Percentiles rank a stretch among this genome's conserved stretches.
Conservation (phyloP, 2,113 vertebrate species). For the Mola mola region DNA sequence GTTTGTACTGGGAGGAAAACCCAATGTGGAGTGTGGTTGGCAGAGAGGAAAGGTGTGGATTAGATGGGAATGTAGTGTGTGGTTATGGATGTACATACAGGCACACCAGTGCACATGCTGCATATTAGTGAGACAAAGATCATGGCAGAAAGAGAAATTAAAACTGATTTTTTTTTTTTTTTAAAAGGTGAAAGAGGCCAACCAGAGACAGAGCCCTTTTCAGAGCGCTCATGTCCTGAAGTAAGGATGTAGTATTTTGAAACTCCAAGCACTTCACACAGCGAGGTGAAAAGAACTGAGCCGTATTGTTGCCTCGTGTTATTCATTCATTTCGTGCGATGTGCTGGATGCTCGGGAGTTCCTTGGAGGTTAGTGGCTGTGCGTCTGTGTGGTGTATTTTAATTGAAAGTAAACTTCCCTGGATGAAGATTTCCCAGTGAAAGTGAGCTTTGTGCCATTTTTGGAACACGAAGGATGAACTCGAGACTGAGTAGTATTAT, state of each 20-base stretch:
- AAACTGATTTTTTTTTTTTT: slow-evolving; percentile 2
- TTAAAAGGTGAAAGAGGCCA: slow-evolving; percentile 31
- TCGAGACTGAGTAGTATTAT: not conserved
- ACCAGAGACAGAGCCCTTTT: slow-evolving; percentile 58
- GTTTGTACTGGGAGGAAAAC: slow-evolving; percentile 60
- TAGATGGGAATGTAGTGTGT: slow-evolving; percentile 41
- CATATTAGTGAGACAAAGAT: not conserved
- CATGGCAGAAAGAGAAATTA: not conserved
- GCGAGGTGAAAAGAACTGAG: slow-evolving; percentile 58
- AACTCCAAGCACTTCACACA: slow-evolving; percentile 29
- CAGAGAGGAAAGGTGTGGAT: slow-evolving; percentile 58
- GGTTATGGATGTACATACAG: not conserved
- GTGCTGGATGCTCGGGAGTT: slow-evolving; percentile 41
- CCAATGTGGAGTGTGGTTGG: slow-evolving; percentile 32
- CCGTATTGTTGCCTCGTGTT: slow-evolving; percentile 65
- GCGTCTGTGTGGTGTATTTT: slow-evolving; percentile 48
- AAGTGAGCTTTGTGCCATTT: slow-evolving; percentile 36
- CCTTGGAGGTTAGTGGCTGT: slow-evolving; percentile 33
- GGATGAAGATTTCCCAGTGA: slow-evolving; percentile 45
- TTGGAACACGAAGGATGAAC: slow-evolving; percentile 1
- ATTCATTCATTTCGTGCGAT: slow-evolving; percentile 58
- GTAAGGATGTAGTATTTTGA: slow-evolving; percentile 55
- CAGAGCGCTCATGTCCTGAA: slow-evolving; percentile 30
- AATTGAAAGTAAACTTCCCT: slow-evolving; percentile 67
- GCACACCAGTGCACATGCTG: not conserved